Evolutionary conservation across 2,888 invertebrate genomes (phyloP).

Genomic region (Dynastes grantii): DNA sequence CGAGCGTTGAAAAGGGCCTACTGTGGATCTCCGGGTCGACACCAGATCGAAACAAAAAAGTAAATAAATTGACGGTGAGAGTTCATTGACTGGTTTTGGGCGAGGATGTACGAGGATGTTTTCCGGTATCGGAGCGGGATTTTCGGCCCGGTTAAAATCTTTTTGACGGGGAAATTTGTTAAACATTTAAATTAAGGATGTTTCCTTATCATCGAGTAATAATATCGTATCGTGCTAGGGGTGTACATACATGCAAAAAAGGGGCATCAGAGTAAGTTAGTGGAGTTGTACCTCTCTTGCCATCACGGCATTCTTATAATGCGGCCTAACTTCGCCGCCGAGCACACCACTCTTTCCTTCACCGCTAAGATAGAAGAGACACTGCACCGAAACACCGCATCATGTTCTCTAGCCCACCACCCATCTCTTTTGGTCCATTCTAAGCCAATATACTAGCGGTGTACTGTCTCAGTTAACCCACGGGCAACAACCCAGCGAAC

Average conservation of each 20-base stretch:
- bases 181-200: too few species aligned
- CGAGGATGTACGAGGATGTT: slow-evolving; percentile 40
- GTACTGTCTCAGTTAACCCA: slow-evolving; percentile 64
- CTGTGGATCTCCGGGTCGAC: background rate
- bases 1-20: background rate
- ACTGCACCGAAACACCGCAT: slow-evolving; percentile 63
- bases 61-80: slow-evolving; percentile 44
- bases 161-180: too few species aligned
- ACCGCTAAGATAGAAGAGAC: slow-evolving; percentile 53
- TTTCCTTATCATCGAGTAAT: background rate
- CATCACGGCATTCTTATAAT: slow-evolving; percentile 81
- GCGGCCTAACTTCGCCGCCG: slow-evolving; percentile 70
- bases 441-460: slow-evolving; percentile 64
- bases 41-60: slow-evolving; percentile 38
- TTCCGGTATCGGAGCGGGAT: slow-evolving; percentile 11
- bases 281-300: slow-evolving; percentile 77
- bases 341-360: slow-evolving; percentile 58
- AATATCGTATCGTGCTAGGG: slow-evolving; percentile 47
- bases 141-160: background rate
- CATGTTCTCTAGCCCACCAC: slow-evolving; percentile 64
- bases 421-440: slow-evolving; percentile 69
- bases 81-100: slow-evolving; percentile 50
- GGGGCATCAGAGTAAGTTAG: slow-evolving; percentile 38
- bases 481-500: slow-evolving; percentile 69
- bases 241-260: slow-evolving; percentile 56